Evolutionary conservation across 1,140 invertebrate species (phyloP).

Genomic region (Coelopa frigida): DNA sequence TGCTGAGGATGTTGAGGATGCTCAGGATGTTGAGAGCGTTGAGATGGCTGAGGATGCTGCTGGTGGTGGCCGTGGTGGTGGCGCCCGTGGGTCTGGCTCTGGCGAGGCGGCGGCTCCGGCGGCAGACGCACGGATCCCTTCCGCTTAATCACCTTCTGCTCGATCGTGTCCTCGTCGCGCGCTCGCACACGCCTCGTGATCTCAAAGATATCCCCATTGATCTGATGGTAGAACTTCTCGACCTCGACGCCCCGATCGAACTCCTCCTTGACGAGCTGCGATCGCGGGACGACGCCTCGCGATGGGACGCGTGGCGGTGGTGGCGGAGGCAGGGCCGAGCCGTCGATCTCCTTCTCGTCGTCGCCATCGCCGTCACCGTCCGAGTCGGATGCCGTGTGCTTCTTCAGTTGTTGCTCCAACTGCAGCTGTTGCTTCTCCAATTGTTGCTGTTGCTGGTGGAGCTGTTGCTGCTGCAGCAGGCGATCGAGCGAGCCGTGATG

Average conservation of each 20-base stretch:
- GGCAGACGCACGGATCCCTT: conserved; percentile 28
- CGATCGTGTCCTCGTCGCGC: conserved; percentile 38
- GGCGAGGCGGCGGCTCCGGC: conserved; percentile 19
- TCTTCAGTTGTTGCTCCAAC: conserved; percentile 10
- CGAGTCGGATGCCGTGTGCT: conserved; percentile 17
- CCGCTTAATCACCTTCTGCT: conserved; percentile 35
- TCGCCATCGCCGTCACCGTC: conserved; percentile 25
- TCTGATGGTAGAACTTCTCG: conserved; percentile 44
- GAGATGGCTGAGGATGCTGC: background rate
- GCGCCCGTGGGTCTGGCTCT: conserved; percentile 5
- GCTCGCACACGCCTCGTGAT: conserved; percentile 39
- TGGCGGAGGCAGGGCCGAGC: conserved; percentile 12
- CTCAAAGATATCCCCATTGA: conserved; percentile 43
- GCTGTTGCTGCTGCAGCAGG: conserved; percentile 30
- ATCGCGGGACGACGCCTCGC: conserved; percentile 15
- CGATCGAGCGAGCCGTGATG: conserved; percentile 41
- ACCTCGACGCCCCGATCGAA: conserved; percentile 42
- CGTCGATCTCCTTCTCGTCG: conserved; percentile 23
- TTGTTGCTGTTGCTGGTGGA: conserved; percentile 12
- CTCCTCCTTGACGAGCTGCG: conserved; percentile 33
- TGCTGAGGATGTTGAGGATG: background rate
- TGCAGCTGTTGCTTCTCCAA: conserved; percentile 14
- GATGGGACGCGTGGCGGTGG: conserved; percentile 25
- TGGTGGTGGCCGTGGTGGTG: conserved; percentile 5
- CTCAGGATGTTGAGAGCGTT: too few relatives aligned